Conservation (phyloP, 2,888 invertebrate genomes). For the Drosophila prostipennis region DNA sequence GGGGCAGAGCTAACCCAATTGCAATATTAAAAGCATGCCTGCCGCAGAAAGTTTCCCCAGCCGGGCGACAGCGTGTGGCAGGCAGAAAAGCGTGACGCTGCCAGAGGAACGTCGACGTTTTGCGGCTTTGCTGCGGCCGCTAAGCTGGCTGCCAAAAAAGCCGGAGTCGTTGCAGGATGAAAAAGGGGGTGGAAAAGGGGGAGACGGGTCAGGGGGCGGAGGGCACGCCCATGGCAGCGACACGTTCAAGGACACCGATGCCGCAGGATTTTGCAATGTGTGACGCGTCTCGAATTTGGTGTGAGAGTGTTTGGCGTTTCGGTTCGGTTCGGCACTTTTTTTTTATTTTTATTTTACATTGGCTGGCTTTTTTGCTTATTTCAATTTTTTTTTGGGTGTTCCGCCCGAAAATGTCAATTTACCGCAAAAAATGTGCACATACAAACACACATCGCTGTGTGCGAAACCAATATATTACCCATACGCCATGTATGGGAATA, state of each 20-base stretch:
- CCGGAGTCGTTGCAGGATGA: slow-evolving; percentile 20
- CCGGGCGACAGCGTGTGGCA: slow-evolving; percentile 61
- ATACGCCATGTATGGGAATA: slow-evolving; percentile 32
- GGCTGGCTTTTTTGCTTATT: slow-evolving; percentile 28
- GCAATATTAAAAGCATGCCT: slow-evolving; percentile 76
- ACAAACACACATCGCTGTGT: slow-evolving; percentile 10
- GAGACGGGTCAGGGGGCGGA: slow-evolving; percentile 5
- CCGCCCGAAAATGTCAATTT: slow-evolving; percentile 60
- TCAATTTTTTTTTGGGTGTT: slow-evolving; percentile 23
- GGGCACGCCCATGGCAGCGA: slow-evolving; percentile 46
- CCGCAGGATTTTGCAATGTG: slow-evolving; percentile 57
- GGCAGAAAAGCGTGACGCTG: slow-evolving; percentile 61
- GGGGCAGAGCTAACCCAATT: slow-evolving; percentile 64
- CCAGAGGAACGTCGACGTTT: slow-evolving; percentile 44
- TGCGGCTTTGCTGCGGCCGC: slow-evolving; percentile 61
- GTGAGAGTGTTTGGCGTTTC: slow-evolving; percentile 13
- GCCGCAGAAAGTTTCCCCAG: slow-evolving; percentile 56
- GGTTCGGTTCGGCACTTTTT: background rate
- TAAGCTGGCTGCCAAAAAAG: slow-evolving; percentile 64
- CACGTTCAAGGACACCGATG: slow-evolving; percentile 70
- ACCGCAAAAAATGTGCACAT: slow-evolving; percentile 45
- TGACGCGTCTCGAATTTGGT: slow-evolving; percentile 61
- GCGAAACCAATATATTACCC: slow-evolving; percentile 16
- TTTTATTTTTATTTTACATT: slow-evolving; percentile 21
- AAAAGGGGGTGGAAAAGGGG: no score